Evolutionary conservation across 2,113 vertebrate genomes (phyloP).

Genomic region (Syngnathus typhle): DNA sequence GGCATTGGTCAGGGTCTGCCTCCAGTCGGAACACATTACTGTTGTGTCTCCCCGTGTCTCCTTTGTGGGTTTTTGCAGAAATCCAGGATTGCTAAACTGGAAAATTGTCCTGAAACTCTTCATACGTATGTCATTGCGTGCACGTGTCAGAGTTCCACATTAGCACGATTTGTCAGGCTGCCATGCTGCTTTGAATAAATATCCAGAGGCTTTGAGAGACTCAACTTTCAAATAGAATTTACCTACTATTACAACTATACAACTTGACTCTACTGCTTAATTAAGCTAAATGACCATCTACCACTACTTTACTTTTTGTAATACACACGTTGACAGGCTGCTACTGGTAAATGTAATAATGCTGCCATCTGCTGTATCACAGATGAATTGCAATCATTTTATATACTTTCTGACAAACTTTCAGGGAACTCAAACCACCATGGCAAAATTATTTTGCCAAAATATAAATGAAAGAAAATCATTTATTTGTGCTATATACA

Average conservation of each 20-base stretch:
- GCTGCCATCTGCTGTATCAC: constrained; percentile 51
- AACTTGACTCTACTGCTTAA: too few relatives aligned
- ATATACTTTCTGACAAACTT: neutral
- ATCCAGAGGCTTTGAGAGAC: constrained; percentile 45
- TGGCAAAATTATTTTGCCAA: neutral
- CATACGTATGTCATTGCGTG: neutral
- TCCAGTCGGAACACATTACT: constrained; percentile 55
- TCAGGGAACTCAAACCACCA: neutral
- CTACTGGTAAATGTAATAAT: constrained; percentile 16
- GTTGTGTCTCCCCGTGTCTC: constrained; percentile 19
- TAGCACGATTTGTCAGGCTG: constrained; percentile 25
- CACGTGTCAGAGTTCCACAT: constrained; percentile 37
- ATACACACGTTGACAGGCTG: neutral
- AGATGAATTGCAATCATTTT: constrained; percentile 12
- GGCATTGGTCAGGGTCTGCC: constrained; percentile 31
- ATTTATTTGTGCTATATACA: neutral
- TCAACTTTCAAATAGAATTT: constrained; percentile 17
- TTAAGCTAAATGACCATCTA: too few relatives aligned
- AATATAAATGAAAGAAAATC: neutral
- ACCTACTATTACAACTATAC: neutral
- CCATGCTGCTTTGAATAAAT: constrained; percentile 13
- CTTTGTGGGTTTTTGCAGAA: constrained; percentile 21
- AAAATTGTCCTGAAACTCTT: constrained; percentile 51
- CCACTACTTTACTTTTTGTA: neutral
- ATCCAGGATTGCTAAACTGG: constrained; percentile 49